Evolutionary conservation across 1,140 invertebrate species (phyloP), one percentile per base, ranked within the genome.

Genomic region (Trissolcus basalis): DNA sequence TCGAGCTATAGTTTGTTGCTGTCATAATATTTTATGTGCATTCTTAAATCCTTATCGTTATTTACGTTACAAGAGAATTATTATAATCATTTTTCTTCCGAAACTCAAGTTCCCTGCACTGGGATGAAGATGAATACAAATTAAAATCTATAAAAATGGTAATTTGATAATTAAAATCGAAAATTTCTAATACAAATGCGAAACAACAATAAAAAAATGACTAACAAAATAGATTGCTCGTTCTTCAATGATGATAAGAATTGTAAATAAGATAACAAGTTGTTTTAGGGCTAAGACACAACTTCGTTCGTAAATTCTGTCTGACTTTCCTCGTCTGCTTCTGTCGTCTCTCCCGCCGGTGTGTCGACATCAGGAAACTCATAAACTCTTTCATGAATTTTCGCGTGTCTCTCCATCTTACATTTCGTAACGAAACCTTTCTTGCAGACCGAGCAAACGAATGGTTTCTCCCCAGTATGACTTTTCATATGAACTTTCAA

Each of bases 401-500:
- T 84, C 10, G 59, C 15, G 33, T 84, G 83, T 45, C 83, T 78
- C 16, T 77, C 50, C 33, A 84, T 70, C 56, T 84, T 84, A 4
- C 81, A 81, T 63, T 78, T 81, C 0, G 83, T 81, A 3, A 84
- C 79, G 47, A 89, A 89, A 8, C 76, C 81, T 72, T 89, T 88
- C 27, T 77, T 77, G 59, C 88, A 89, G 15, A 83, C 63, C 10
- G 72, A 58, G 69, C 89, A 89, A 11, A 82, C 76, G 48, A 84
- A 88, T 1, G 89, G 87, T 65, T 88, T 88, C 8, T 87, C 85
- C 32, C 90, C 91, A 0, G 87, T 87, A 59, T 90, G 87, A 45
- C 89, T 88, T 10, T 90, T 81, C 35, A 84, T 76, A 71, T 92
- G 91, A 49, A 90, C 87, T 64, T 90, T 91, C 6, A 87, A 79